A percentile compares a stretch with the other conserved stretches of the same genome.
phyloP scores from a whole-genome alignment of 2,113 vertebrate genomes.

The Podiceps cristatus region DNA sequence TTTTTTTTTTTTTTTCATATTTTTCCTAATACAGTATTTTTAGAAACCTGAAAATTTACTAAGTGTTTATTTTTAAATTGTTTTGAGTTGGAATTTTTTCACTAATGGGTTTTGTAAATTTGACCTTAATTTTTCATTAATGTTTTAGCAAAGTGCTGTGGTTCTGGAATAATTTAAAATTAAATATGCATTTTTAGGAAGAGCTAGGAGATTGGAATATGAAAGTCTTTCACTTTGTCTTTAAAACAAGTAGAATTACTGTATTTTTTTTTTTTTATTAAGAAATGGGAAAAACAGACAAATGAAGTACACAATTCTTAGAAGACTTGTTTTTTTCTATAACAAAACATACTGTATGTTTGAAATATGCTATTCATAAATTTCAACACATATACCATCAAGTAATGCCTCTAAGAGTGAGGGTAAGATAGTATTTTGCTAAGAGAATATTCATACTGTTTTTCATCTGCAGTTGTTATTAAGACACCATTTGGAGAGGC shows the following conservation, averaged over 20 bases:
- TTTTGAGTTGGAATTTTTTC: neutral
- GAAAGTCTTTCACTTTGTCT: neutral
- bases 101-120: neutral
- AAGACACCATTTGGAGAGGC: neutral
- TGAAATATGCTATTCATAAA: neutral
- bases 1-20: too few species aligned
- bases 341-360: neutral
- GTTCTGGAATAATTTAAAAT: neutral
- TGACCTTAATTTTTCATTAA: neutral
- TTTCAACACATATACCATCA: neutral
- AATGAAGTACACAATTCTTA: neutral
- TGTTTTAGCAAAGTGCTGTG: neutral
- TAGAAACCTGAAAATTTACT: neutral
- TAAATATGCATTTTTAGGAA: neutral
- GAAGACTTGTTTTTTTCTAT: neutral
- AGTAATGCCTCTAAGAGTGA: neutral
- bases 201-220: neutral
- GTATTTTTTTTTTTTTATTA: neutral
- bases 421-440: neutral
- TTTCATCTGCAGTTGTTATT: neutral
- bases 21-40: neutral
- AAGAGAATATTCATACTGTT: neutral
- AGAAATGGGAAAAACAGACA: neutral
- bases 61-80: neutral
- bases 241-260: neutral